Percentiles rank a stretch among this genome's conserved stretches.
phyloP scores from a whole-genome alignment of 2,113 vertebrate species.

The Vulpes lagopus region DNA sequence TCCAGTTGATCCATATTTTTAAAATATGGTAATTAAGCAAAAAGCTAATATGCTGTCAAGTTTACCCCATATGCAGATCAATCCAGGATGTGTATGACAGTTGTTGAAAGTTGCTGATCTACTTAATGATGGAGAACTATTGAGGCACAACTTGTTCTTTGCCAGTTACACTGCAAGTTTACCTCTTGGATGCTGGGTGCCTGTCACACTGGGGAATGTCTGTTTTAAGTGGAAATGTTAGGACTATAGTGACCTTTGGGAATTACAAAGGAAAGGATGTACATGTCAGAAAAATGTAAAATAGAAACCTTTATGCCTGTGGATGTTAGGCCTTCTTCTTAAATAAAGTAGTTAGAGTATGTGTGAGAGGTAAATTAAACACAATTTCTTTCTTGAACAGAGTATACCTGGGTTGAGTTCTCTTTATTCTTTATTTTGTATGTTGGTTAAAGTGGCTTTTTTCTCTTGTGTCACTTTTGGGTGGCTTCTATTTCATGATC shows the following conservation, averaged over 20 bases:
- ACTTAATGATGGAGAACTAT: background rate
- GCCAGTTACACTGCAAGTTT: background rate
- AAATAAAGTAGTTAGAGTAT: background rate
- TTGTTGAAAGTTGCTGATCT: background rate
- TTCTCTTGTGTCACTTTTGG: conserved; percentile 41
- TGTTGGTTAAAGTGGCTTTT: background rate
- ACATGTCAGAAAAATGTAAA: conserved; percentile 44
- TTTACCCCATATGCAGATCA: background rate
- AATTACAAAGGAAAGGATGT: conserved; percentile 38
- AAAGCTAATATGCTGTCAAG: background rate
- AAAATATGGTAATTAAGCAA: conserved; percentile 49
- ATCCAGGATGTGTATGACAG: background rate
- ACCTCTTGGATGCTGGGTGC: background rate
- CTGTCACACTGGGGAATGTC: background rate
- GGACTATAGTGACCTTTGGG: conserved; percentile 49
- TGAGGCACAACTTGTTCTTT: background rate
- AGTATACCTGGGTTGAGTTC: background rate
- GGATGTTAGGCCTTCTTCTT: background rate
- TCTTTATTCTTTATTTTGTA: background rate
- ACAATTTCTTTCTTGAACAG: background rate
- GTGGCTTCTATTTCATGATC: conserved; percentile 58
- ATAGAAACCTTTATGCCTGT: conserved; percentile 14
- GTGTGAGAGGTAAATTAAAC: background rate
- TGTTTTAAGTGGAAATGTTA: conserved; percentile 61
- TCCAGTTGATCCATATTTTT: conserved; percentile 13